These are phyloP conservation scores for Apostichopus parvimensis DNA, from an alignment of 35 echinoderm and acorn worm genomes.

Conservation along the genomic window DNA sequence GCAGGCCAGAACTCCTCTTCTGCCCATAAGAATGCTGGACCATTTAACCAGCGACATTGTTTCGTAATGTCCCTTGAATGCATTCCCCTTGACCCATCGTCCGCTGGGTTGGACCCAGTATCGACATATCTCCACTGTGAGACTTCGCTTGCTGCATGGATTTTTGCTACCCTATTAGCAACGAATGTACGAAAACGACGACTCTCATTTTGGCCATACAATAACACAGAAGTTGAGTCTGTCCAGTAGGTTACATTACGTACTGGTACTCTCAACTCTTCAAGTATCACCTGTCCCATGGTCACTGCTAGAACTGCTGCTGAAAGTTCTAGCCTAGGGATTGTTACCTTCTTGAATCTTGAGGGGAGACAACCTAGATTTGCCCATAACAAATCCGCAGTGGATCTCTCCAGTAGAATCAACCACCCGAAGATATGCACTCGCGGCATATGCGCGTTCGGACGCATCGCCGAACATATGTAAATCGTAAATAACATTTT, in stretches of 20 bases:
- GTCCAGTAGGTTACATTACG: constrained; percentile 61
- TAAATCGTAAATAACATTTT: constrained; percentile 19
- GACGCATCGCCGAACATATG: constrained; percentile 70
- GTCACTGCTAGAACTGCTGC: constrained; percentile 62
- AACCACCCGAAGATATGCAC: constrained; percentile 44
- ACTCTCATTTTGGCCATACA: constrained; percentile 67
- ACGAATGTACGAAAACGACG: constrained; percentile 70
- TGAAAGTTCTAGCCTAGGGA: constrained; percentile 71
- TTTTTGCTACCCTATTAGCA: constrained; percentile 70
- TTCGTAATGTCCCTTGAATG: background rate
- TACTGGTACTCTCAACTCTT: constrained; percentile 59
- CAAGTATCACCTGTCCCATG: constrained; percentile 45
- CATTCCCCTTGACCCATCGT: constrained; percentile 62
- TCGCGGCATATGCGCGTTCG: constrained; percentile 60
- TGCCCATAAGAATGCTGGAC: background rate
- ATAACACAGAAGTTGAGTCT: constrained; percentile 65
- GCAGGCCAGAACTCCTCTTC: background rate
- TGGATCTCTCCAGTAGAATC: constrained; percentile 6
- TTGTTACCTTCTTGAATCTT: constrained; percentile 80
- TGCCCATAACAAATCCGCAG: constrained; percentile 69
- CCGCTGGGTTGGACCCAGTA: constrained; percentile 60
- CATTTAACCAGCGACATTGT: background rate
- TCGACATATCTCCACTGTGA: constrained; percentile 67
- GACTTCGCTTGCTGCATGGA: constrained; percentile 40
- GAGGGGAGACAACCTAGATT: constrained; percentile 65